Evolutionary conservation across 2,797 vertebrate species (phyloP), one percentile per base, ranked within the genome.

Genomic region (Myripristis jacobus): DNA sequence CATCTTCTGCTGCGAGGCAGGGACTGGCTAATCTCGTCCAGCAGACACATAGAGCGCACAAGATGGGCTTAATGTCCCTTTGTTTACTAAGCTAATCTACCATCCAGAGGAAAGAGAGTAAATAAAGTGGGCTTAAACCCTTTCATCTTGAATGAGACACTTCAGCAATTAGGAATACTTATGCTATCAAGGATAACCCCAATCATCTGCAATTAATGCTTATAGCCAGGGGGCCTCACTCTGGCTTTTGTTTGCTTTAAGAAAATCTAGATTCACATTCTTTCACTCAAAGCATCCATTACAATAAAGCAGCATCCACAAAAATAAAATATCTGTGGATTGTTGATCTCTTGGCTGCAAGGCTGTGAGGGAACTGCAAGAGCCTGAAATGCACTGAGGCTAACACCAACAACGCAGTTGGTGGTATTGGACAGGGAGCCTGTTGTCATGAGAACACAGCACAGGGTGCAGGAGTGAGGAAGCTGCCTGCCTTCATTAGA

Each of bases 371-470:
- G 41, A 86, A 77, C 67, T 7, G 55, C 34, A 48, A 82, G 65
- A 72, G 81, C 41, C 76, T 74, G 66, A 81, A 81, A 87, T 72
- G 54, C 74, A 67, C 64, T 6, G 19, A 75, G 75, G 79, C 84
- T 78, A 77, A 87, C 50, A 52, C 69, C 77, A 83, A 75, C 71
- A 87, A 85, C 88, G 81, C 85, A 82, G 80, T 86, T 78, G 87
- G 81, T 56, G 41, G 78, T 86, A 80, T 79, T 88, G 82, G 75
- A 86, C 68, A 31, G 70, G 75, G 79, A 84, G 82, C 63, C 69
- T 88, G 90, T 92, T 92, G 88, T 91, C 87, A 89, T 91, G 85
- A 90, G 82, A 92, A 91, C 87, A 82, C 76, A 72, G 79, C 48
- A 61, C 25, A 68, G 65, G 76, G 48, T 36, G 66, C 69, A 65